Conservation (phyloP, 2,797 vertebrate genomes). For the Psittacula derbiana region DNA sequence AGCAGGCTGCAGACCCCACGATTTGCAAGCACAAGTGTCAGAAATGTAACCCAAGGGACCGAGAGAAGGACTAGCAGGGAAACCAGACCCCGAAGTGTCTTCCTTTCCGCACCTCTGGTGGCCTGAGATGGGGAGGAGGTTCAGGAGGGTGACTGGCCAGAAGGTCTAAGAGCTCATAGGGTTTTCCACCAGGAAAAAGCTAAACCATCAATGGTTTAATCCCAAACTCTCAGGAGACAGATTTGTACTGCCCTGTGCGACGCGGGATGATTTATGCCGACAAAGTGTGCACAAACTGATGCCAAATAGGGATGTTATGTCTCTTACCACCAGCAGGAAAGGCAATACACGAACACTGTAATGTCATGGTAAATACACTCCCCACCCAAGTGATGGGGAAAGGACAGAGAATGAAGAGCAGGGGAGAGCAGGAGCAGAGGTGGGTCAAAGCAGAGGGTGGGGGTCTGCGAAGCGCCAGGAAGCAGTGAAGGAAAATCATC, state of each 20-base stretch:
- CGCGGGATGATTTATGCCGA: neutral
- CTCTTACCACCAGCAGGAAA: neutral
- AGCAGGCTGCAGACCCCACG: neutral
- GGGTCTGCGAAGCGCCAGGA: neutral
- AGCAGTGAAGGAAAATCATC: neutral
- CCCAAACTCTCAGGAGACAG: neutral
- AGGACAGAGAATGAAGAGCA: neutral
- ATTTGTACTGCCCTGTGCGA: rapidly evolving
- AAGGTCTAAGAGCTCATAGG: neutral
- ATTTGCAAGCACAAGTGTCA: neutral
- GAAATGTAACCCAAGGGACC: neutral
- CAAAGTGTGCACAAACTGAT: rapidly evolving
- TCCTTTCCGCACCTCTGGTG: neutral
- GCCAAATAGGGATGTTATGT: neutral
- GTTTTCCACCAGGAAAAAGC: neutral
- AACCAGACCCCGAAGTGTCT: neutral
- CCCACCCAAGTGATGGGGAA: neutral
- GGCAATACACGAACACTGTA: rapidly evolving
- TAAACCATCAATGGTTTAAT: rapidly evolving
- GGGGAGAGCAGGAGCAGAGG: neutral
- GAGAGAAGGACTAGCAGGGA: neutral
- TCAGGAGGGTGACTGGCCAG: neutral
- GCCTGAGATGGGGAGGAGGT: neutral
- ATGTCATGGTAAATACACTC: rapidly evolving
- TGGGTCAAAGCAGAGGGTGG: neutral